These are phyloP conservation scores for Chrysocyon brachyurus DNA, from an alignment of 2,797 vertebrate species.

Conservation along the genomic window DNA sequence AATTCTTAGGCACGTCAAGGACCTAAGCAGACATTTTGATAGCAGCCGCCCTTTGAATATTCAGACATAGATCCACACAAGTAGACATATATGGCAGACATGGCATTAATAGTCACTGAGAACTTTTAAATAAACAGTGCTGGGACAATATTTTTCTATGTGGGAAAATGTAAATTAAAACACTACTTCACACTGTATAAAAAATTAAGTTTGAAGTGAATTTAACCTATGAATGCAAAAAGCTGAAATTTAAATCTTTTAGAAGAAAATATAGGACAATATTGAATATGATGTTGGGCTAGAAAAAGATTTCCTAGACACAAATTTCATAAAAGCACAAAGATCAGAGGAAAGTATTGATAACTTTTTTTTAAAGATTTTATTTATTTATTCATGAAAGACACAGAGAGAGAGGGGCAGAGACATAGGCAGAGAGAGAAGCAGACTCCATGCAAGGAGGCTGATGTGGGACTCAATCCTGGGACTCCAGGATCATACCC, in stretches of 20 bases:
- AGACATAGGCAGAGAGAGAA: too few species aligned
- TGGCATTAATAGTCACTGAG: background rate
- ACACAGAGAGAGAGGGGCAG: too few species aligned
- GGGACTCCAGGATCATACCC: too few species aligned
- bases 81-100: background rate
- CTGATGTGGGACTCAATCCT: too few species aligned
- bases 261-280: background rate
- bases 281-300: background rate
- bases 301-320: background rate
- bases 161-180: conserved; percentile 46
- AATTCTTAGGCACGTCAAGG: background rate
- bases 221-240: background rate
- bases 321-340: background rate
- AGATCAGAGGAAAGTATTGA: background rate
- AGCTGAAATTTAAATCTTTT: background rate
- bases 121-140: background rate
- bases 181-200: background rate
- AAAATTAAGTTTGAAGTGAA: background rate
- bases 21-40: background rate
- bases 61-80: background rate
- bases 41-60: background rate
- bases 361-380: background rate
- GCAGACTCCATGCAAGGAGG: too few species aligned
- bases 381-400: too few species aligned
- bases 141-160: background rate